Evolutionary conservation across 2,888 invertebrate species (phyloP).

Genomic region (Tiliacea citrago): DNA sequence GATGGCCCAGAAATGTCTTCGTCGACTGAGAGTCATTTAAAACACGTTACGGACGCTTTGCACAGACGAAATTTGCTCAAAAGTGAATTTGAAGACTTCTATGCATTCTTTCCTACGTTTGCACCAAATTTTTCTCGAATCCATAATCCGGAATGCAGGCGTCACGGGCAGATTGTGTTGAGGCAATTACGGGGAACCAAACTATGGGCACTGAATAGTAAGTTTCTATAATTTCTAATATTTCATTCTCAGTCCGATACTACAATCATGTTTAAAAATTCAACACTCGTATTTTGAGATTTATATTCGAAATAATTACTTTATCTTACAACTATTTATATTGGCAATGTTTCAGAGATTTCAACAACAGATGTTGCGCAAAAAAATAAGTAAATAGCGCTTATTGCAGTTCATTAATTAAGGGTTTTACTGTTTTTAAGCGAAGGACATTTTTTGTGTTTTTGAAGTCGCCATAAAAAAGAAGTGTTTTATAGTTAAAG

Average conservation of each 20-base stretch:
- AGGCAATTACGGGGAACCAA: slow-evolving; percentile 93
- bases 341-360: slow-evolving; percentile 80
- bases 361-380: slow-evolving; percentile 75
- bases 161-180: slow-evolving; percentile 93
- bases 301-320: slow-evolving; percentile 66
- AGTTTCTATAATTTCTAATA: slow-evolving; percentile 76
- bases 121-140: slow-evolving; percentile 92
- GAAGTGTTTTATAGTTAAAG: slow-evolving; percentile 20
- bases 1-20: slow-evolving; percentile 71
- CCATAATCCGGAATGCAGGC: slow-evolving; percentile 92
- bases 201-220: slow-evolving; percentile 94
- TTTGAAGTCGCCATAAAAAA: slow-evolving; percentile 16
- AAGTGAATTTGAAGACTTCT: slow-evolving; percentile 91
- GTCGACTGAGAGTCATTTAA: slow-evolving; percentile 76
- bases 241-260: slow-evolving; percentile 40
- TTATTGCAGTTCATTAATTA: slow-evolving; percentile 63
- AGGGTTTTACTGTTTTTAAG: slow-evolving; percentile 32
- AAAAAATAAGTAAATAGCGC: slow-evolving; percentile 74
- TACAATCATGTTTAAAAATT: slow-evolving; percentile 48
- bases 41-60: slow-evolving; percentile 83
- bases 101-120: slow-evolving; percentile 92
- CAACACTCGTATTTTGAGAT: slow-evolving; percentile 55
- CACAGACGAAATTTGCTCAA: slow-evolving; percentile 85
- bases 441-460: slow-evolving; percentile 23
- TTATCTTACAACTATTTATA: slow-evolving; percentile 72